Evolutionary conservation across 2,797 vertebrate species (phyloP).

Genomic region (Rhinatrema bivittatum): DNA sequence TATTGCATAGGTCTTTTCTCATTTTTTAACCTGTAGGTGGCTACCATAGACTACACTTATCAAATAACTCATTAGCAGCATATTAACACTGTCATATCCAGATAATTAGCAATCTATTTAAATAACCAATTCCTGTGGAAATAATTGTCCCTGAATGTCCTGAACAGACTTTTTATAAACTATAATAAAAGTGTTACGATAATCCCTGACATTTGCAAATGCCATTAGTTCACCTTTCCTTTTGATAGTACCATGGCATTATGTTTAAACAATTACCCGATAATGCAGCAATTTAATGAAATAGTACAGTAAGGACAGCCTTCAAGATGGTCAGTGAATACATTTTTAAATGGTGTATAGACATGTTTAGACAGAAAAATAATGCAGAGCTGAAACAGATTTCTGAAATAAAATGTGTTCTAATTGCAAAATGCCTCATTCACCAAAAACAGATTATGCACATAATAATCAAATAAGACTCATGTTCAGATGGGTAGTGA

Average conservation of each 20-base stretch:
- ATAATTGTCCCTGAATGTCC: conserved; percentile 70
- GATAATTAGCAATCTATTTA: conserved; percentile 77
- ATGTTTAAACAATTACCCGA: conserved; percentile 77
- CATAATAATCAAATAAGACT: too few relatives aligned
- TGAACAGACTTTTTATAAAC: conserved; percentile 72
- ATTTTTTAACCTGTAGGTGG: conserved; percentile 63
- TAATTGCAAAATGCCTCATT: background rate
- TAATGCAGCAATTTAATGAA: conserved; percentile 61
- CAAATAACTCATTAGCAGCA: conserved; percentile 55
- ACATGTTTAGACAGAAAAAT: conserved; percentile 26
- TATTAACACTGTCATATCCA: conserved; percentile 66
- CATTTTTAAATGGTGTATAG: conserved; percentile 31
- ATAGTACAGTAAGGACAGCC: conserved; percentile 50
- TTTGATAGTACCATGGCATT: conserved; percentile 70
- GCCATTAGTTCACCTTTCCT: conserved; percentile 78
- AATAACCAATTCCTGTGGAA: conserved; percentile 70
- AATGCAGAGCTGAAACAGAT: background rate
- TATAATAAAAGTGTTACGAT: conserved; percentile 81
- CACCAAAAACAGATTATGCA: background rate
- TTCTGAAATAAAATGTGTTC: conserved; percentile 2
- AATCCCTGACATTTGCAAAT: conserved; percentile 84
- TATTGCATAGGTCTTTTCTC: conserved; percentile 41
- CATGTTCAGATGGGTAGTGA: background rate
- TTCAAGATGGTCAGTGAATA: conserved; percentile 45
- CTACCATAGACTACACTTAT: conserved; percentile 60